These are phyloP conservation scores for Parnassius smintheus DNA, from an alignment of 2,888 invertebrate genomes.

Conservation along the genomic window DNA sequence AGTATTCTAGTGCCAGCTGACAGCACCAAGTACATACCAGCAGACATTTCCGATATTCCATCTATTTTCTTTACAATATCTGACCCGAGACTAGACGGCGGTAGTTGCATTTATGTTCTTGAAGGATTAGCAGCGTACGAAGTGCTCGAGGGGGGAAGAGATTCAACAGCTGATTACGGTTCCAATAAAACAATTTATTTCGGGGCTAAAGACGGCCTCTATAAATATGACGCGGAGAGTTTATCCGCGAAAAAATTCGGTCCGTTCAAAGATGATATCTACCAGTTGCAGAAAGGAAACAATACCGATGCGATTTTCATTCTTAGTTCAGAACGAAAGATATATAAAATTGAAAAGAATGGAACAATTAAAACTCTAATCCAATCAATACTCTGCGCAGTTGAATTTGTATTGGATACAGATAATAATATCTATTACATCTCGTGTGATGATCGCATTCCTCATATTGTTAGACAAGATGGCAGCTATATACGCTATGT, in stretches of 20 bases:
- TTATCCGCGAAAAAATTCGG: constrained; percentile 59
- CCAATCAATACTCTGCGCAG: constrained; percentile 46
- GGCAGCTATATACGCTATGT: constrained; percentile 40
- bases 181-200: constrained; percentile 50
- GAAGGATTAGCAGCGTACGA: constrained; percentile 64
- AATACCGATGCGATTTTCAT: constrained; percentile 51
- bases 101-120: constrained; percentile 60
- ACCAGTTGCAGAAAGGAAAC: constrained; percentile 63
- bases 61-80: constrained; percentile 59
- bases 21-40: constrained; percentile 43
- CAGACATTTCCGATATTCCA: constrained; percentile 51
- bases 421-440: constrained; percentile 61
- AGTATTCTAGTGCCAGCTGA: constrained; percentile 55
- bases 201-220: constrained; percentile 56
- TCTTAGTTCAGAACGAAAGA: constrained; percentile 44
- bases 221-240: constrained; percentile 50
- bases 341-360: constrained; percentile 52
- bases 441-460: constrained; percentile 48
- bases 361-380: constrained; percentile 50
- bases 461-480: constrained; percentile 47
- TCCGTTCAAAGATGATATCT: constrained; percentile 53
- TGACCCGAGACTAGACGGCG: constrained; percentile 53
- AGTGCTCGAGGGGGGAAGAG: constrained; percentile 60
- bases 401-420: constrained; percentile 64
- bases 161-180: constrained; percentile 57